Conservation (phyloP, 2,888 invertebrate species). For the Cephalotes varians region DNA sequence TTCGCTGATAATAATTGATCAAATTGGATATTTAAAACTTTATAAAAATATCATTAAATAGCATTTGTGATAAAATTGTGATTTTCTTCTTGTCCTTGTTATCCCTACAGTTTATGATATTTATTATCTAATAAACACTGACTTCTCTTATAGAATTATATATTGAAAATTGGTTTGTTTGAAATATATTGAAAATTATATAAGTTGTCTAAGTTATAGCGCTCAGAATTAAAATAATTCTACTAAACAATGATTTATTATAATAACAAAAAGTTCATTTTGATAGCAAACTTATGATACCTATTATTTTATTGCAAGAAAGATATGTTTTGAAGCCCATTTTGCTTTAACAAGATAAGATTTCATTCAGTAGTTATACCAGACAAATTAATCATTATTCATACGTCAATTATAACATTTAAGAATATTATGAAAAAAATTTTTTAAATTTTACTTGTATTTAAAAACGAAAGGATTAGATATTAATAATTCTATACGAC, state of each 20-base stretch:
- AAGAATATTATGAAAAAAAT: too few relatives aligned
- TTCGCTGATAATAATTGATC: not conserved
- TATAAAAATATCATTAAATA: not conserved
- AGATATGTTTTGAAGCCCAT: too few relatives aligned
- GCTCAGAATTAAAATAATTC: not conserved
- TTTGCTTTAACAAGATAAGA: too few relatives aligned
- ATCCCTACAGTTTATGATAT: not conserved
- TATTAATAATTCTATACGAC: too few relatives aligned
- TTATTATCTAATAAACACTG: not conserved
- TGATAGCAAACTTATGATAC: not conserved
- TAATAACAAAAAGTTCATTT: not conserved
- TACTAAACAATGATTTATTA: not conserved
- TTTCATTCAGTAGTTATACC: too few relatives aligned
- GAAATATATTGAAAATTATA: not conserved
- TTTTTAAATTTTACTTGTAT: too few relatives aligned
- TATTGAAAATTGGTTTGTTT: too few relatives aligned
- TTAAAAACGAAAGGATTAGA: too few relatives aligned
- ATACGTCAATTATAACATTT: too few relatives aligned
- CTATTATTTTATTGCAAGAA: not conserved
- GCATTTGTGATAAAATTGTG: not conserved
- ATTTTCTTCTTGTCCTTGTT: not conserved
- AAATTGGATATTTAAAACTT: not conserved
- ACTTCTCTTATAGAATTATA: not conserved
- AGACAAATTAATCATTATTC: too few relatives aligned
- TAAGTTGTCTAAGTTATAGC: not conserved